Conservation (phyloP, 2,113 vertebrate species). For the Tricholaema leucomelas region DNA sequence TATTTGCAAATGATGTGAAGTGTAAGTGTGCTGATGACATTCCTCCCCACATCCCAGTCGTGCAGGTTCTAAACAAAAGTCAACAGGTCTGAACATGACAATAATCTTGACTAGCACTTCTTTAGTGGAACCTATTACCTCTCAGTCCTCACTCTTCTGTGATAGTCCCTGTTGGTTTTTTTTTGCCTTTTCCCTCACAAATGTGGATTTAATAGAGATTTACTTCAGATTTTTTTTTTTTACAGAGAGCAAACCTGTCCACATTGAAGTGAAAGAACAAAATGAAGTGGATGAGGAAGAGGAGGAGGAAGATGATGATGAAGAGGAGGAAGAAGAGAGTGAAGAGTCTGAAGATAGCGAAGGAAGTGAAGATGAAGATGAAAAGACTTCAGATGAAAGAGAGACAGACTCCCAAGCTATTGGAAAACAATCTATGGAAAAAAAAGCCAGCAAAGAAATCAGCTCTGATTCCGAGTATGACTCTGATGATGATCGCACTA, state of each 20-base stretch:
- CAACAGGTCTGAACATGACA: not conserved
- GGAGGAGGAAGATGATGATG: constrained; percentile 70
- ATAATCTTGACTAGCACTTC: not conserved
- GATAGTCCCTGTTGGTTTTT: not conserved
- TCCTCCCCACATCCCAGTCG: not conserved
- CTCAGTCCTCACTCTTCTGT: not conserved
- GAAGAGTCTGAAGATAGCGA: constrained; percentile 77
- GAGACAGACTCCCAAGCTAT: constrained; percentile 51
- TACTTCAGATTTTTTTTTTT: not conserved
- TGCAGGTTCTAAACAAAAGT: not conserved
- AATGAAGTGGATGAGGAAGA: constrained; percentile 69
- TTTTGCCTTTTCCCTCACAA: not conserved
- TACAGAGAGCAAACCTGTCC: constrained; percentile 89
- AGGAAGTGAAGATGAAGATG: constrained; percentile 85
- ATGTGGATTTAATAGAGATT: not conserved
- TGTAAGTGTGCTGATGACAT: not conserved
- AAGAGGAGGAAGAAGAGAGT: constrained; percentile 82
- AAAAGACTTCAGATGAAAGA: constrained; percentile 78
- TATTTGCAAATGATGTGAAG: not conserved
- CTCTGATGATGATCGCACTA: constrained; percentile 90
- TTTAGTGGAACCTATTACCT: not conserved
- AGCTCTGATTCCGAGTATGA: constrained; percentile 91
- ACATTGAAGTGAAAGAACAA: constrained; percentile 93
- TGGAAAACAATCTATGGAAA: constrained; percentile 67
- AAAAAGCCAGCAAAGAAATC: constrained; percentile 77